Conservation (phyloP, 2,888 invertebrate species). For the Stratiomys singularior region DNA sequence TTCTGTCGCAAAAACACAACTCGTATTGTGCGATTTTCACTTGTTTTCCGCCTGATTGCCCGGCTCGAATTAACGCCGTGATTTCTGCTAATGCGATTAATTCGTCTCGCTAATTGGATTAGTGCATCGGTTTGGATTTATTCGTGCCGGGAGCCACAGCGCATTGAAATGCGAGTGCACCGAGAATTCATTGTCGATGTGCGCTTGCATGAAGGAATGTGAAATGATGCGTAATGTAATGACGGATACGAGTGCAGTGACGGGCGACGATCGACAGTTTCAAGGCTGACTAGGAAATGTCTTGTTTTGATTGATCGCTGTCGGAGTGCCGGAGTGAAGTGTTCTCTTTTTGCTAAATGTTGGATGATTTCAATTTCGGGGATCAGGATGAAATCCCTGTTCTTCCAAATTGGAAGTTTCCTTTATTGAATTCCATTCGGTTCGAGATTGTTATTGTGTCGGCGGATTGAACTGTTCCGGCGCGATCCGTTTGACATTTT, state of each 20-base stretch:
- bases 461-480: too few relatives aligned
- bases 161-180: neutral
- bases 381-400: too few relatives aligned
- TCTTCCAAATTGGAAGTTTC: too few relatives aligned
- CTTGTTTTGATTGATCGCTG: neutral
- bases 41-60: neutral
- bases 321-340: too few relatives aligned
- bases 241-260: neutral
- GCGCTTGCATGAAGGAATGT: neutral
- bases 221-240: too few relatives aligned
- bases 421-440: too few relatives aligned
- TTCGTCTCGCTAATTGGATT: conserved; percentile 29
- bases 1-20: neutral
- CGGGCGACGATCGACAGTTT: neutral
- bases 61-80: neutral
- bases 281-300: neutral
- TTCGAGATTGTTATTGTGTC: too few relatives aligned
- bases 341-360: too few relatives aligned
- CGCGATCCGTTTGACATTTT: too few relatives aligned
- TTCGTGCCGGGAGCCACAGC: neutral
- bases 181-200: neutral
- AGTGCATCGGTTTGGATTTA: conserved; percentile 1
- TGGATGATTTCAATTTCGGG: too few relatives aligned
- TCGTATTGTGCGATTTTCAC: neutral
- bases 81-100: conserved; percentile 24